Evolutionary conservation across 2,113 vertebrate genomes (phyloP).

Genomic region (Vombatus ursinus): DNA sequence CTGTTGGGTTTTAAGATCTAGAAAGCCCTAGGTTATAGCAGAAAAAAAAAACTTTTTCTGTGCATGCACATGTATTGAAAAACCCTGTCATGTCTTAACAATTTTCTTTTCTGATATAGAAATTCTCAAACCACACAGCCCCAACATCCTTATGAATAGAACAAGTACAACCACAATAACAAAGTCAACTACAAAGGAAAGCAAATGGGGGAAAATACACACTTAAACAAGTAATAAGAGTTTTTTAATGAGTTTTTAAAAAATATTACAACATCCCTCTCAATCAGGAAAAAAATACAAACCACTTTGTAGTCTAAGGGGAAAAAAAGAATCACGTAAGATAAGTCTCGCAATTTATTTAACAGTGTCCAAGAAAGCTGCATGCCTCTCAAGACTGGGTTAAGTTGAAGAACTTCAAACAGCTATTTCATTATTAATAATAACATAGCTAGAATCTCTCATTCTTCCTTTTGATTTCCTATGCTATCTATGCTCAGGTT

Average conservation of each 20-base stretch:
- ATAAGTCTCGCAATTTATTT: not conserved
- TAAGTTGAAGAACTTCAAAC: not conserved
- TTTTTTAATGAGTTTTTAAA: not conserved
- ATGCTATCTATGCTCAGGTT: not conserved
- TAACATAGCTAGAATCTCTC: not conserved
- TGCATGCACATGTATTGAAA: not conserved
- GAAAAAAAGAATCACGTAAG: not conserved
- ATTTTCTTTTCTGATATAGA: not conserved
- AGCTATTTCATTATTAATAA: conserved; percentile 1
- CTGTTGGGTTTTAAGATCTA: not conserved
- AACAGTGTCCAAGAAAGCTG: not conserved
- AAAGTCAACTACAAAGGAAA: not conserved
- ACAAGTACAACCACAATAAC: not conserved
- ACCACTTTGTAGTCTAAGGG: not conserved
- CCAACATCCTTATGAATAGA: not conserved
- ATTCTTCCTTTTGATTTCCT: not conserved
- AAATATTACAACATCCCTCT: not conserved
- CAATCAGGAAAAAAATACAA: not conserved
- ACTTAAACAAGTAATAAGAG: not conserved
- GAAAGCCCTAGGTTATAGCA: not conserved
- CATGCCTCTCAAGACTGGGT: not conserved
- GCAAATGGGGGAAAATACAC: not conserved
- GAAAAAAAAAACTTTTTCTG: not conserved
- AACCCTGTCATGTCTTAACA: not conserved
- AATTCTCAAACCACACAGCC: not conserved